Conservation (phyloP, 64 coral and sea anemone species). For the Dendrophyllia cribrosa region DNA sequence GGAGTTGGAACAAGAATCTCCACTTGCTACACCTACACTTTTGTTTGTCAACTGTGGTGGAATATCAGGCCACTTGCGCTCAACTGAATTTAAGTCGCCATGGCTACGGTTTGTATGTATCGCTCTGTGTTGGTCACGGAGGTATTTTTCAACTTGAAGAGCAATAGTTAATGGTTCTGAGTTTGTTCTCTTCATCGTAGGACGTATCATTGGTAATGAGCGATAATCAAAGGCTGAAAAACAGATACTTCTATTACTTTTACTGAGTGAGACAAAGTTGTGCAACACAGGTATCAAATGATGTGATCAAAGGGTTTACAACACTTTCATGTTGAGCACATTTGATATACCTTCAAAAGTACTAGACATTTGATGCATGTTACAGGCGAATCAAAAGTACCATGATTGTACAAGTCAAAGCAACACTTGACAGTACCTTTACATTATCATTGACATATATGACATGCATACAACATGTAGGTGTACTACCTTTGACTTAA, state of each 20-base stretch:
- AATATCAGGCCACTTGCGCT: constrained; percentile 14
- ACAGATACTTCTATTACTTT: not conserved
- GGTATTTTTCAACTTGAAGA: constrained; percentile 25
- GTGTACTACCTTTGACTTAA: too few relatives aligned
- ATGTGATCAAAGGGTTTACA: too few relatives aligned
- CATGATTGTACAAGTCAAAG: too few relatives aligned
- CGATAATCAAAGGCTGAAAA: constrained; percentile 65
- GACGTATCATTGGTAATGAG: constrained; percentile 62
- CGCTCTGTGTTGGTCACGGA: not conserved
- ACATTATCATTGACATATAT: too few relatives aligned
- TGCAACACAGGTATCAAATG: too few relatives aligned
- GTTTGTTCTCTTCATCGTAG: constrained; percentile 71
- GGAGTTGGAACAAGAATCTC: constrained; percentile 57
- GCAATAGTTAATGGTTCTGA: constrained; percentile 76
- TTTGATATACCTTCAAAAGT: too few relatives aligned
- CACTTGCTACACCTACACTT: not conserved
- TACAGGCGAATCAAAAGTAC: too few relatives aligned
- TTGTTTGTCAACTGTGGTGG: not conserved
- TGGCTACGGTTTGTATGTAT: constrained; percentile 52
- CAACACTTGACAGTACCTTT: too few relatives aligned
- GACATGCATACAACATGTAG: too few relatives aligned
- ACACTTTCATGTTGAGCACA: too few relatives aligned
- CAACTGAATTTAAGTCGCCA: constrained; percentile 62
- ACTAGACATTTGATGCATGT: too few relatives aligned
- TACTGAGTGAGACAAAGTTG: too few relatives aligned